Base-by-base conservation (phyloP, 1,140 invertebrate genomes). In the Micrasema minimum region DNA sequence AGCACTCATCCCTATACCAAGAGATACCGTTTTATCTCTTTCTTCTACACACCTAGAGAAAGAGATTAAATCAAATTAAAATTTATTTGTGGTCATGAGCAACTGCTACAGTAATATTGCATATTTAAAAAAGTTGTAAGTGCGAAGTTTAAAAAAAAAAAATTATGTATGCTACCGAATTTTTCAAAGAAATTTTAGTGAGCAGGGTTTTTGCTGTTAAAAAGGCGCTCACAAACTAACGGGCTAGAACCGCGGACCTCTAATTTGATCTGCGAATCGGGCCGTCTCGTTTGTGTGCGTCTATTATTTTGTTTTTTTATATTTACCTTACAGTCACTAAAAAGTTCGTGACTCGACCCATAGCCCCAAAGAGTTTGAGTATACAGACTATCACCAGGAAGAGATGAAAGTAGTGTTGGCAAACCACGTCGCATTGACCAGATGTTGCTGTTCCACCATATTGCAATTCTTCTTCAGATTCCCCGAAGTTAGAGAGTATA, bases 21-120 rank as follows among this genome's bases (percentile, higher is more conserved):
- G 90, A 0, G 90, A 88, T 0, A 90, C 88, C 0, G 90, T 84
- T 77, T 91, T 91, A 76, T 91, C 90, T 77, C 89, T 88, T 74
- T 91, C 90, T 9, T 90, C 88, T 0, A 91, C 89, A 78, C 90
- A 91, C 76, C 88, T 85, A 74, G 77, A 79, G 64, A n/a, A n/a
- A n/a, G n/a, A n/a, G n/a, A n/a, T n/a, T n/a, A 51, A 26, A 45
- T 12, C 7, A 45, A 45, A 45, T 14, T 45, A 45, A 45, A 45
- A n/a, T n/a, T n/a, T n/a, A n/a, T n/a, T n/a, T n/a, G n/a, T n/a
- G n/a, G n/a, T n/a, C n/a, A n/a, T n/a, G n/a, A n/a, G n/a, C n/a
- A n/a, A n/a, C n/a, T n/a, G n/a, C n/a, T n/a, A n/a, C n/a, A n/a
- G n/a, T n/a, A n/a, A n/a, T n/a, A n/a, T n/a, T n/a, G n/a, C n/a